Conservation (phyloP, 37 sponge, comb jelly and placozoan genomes). For the Lycopodina hypogea region DNA sequence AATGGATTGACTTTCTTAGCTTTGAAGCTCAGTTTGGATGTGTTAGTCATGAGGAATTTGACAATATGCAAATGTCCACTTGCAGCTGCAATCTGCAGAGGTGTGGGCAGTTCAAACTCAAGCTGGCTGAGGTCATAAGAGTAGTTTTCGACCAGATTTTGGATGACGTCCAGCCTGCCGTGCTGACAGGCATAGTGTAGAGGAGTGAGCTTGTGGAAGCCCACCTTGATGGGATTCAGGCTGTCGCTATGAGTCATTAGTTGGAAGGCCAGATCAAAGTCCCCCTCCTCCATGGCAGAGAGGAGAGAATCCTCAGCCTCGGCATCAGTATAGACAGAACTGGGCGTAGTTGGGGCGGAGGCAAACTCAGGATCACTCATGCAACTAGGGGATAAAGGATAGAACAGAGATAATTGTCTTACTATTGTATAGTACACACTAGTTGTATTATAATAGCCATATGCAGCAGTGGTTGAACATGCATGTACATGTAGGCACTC, state of each 20-base stretch:
- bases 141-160: background rate
- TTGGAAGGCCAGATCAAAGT: conserved; percentile 15
- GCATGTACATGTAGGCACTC: no score
- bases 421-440: no score
- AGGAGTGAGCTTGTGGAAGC: conserved; percentile 22
- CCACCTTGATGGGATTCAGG: background rate
- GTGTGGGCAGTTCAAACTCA: background rate
- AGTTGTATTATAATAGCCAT: no score
- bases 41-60: background rate
- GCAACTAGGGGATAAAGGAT: conserved; percentile 2
- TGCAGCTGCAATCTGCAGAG: conserved; percentile 10
- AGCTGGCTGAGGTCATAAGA: background rate
- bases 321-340: conserved; percentile 3
- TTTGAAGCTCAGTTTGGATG: background rate
- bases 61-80: conserved; percentile 2
- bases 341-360: conserved; percentile 13
- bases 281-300: conserved; percentile 7
- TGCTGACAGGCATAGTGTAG: conserved; percentile 35
- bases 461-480: no score
- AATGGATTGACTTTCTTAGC: background rate
- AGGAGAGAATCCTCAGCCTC: conserved; percentile 10
- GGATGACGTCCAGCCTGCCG: conserved; percentile 15
- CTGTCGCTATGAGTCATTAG: background rate
- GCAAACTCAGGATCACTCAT: conserved; percentile 7
- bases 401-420: no score